Evolutionary conservation across 2,797 vertebrate species (phyloP).

Genomic region (Scolopax rusticola): DNA sequence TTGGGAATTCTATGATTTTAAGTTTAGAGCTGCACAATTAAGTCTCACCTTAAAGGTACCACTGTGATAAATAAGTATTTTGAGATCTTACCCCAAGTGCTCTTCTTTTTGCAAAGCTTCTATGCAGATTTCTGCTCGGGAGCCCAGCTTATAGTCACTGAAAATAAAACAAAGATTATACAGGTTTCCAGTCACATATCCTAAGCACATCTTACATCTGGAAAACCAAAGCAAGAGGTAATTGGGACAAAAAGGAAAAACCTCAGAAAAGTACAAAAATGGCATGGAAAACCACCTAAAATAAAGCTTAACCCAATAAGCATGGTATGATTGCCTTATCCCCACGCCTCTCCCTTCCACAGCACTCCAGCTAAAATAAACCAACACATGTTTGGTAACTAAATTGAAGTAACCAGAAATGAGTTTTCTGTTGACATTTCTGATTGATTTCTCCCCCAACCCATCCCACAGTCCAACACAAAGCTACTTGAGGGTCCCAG

Average conservation of each 20-base stretch:
- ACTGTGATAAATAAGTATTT: background rate
- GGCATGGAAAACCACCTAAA: background rate
- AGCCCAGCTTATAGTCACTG: slow-evolving; percentile 90
- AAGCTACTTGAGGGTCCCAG: fast-evolving
- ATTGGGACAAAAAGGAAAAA: background rate
- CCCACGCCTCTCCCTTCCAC: background rate
- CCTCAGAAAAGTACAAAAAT: background rate
- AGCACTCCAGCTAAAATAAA: background rate
- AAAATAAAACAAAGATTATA: background rate
- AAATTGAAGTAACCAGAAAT: background rate
- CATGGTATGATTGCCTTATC: background rate
- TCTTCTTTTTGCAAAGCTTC: slow-evolving; percentile 89
- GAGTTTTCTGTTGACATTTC: background rate
- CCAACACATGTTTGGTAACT: background rate
- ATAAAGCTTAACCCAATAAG: background rate
- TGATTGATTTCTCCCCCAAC: background rate
- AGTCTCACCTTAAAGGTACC: background rate
- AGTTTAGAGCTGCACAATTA: background rate
- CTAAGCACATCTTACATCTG: background rate
- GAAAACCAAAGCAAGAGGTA: background rate
- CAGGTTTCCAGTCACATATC: background rate
- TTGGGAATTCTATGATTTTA: too few relatives aligned
- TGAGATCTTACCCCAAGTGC: slow-evolving; percentile 84
- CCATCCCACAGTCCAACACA: background rate
- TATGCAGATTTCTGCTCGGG: slow-evolving; percentile 84